Percentiles rank a stretch among this genome's conserved stretches.
These are phyloP conservation scores for Sterrhoptilus dennistouni DNA, from an alignment of 2,113 vertebrate genomes.

Conservation along the genomic window DNA sequence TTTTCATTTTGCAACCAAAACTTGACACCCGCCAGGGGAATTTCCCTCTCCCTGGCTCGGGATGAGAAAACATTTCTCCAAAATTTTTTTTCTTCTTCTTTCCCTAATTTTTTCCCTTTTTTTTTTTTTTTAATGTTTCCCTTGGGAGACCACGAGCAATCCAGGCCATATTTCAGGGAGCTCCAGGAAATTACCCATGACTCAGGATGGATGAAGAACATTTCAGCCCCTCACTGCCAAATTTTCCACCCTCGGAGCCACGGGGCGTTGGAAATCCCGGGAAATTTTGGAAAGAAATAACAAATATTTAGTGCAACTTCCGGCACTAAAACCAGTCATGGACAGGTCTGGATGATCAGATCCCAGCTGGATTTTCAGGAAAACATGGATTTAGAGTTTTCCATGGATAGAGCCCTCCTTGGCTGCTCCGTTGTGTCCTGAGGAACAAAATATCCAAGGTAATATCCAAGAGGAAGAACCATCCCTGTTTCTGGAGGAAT, in stretches of 20 bases:
- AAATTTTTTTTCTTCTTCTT: not conserved
- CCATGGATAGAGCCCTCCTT: too few relatives aligned
- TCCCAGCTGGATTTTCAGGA: not conserved
- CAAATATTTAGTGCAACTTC: not conserved
- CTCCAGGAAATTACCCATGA: not conserved
- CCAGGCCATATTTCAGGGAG: rapidly evolving
- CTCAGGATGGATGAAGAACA: not conserved
- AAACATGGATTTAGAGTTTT: not conserved
- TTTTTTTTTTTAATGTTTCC: not conserved
- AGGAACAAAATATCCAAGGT: not conserved
- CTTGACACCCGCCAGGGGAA: not conserved
- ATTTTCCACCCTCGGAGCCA: not conserved
- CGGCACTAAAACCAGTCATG: not conserved
- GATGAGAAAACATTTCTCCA: not conserved
- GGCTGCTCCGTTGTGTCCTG: rapidly evolving
- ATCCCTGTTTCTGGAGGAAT: not conserved
- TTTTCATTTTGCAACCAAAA: not conserved
- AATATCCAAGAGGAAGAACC: not conserved
- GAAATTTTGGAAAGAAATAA: not conserved
- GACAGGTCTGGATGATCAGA: not conserved
- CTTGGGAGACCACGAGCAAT: not conserved
- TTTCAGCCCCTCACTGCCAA: not conserved
- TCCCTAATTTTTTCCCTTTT: rapidly evolving
- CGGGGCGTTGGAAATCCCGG: rapidly evolving
- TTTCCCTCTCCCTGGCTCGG: not conserved